A percentile compares a stretch with the other conserved stretches of the same genome.
phyloP scores from a whole-genome alignment of 2,888 invertebrate species.

The Phragmatobia fuliginosa region DNA sequence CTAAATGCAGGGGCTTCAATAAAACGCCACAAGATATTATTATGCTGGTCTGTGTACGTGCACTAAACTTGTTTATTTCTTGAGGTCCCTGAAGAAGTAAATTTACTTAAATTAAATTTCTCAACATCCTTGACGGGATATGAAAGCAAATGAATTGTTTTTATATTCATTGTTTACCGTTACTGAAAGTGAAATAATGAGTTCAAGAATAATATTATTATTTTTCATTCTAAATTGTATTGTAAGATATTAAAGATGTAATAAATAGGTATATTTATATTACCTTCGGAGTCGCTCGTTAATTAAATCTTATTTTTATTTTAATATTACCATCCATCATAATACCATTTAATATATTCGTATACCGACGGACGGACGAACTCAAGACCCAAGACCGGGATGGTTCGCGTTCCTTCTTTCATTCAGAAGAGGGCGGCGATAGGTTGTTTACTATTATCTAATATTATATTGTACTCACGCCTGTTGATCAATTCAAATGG shows the following conservation, averaged over 20 bases:
- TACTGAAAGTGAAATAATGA: neutral
- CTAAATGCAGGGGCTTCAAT: slow-evolving; percentile 44
- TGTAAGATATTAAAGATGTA: neutral
- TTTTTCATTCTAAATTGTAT: neutral
- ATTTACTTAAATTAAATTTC: neutral
- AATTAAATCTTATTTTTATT: neutral
- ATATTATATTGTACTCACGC: neutral
- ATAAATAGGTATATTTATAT: neutral
- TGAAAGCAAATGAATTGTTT: too few relatives aligned
- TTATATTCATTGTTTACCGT: neutral
- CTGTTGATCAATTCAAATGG: neutral
- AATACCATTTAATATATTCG: too few relatives aligned
- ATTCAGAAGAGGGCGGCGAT: too few relatives aligned
- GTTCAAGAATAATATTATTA: neutral
- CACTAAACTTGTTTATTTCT: neutral
- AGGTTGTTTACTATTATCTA: too few relatives aligned
- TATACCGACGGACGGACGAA: too few relatives aligned
- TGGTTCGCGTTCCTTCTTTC: too few relatives aligned
- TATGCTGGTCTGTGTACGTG: slow-evolving; percentile 26
- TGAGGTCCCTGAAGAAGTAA: slow-evolving; percentile 1
- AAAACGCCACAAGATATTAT: slow-evolving; percentile 27
- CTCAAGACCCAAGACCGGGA: too few relatives aligned
- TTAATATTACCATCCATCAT: too few relatives aligned
- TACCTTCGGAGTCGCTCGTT: too few relatives aligned
- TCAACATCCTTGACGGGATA: neutral